A percentile compares a stretch with the other conserved stretches of the same genome.
phyloP scores from a whole-genome alignment of 2,888 invertebrate genomes.

The Pachymerium ferrugineum region DNA sequence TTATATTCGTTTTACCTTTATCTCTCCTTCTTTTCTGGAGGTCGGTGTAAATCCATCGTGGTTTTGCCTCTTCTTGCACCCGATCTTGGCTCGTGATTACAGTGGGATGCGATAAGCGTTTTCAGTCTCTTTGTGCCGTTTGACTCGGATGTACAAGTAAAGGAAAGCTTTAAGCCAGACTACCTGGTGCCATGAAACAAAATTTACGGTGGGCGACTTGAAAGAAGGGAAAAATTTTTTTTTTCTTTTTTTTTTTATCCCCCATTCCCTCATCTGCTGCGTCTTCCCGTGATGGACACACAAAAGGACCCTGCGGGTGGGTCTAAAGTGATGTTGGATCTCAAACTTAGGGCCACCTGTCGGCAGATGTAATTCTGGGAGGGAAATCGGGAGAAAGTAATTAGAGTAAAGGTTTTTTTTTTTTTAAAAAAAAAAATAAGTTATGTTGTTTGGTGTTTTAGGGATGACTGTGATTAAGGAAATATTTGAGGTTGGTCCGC shows the following conservation, averaged over 20 bases:
- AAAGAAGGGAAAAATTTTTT: background rate
- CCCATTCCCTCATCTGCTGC: constrained; percentile 27
- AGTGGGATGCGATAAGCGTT: constrained; percentile 5
- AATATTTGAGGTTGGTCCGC: too few species aligned
- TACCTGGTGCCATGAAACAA: constrained; percentile 20
- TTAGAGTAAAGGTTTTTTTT: too few species aligned
- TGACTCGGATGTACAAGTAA: background rate
- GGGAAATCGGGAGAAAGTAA: too few species aligned
- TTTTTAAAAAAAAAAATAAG: too few species aligned
- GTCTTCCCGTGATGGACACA: constrained; percentile 14
- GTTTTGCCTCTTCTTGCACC: background rate
- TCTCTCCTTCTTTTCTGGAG: background rate
- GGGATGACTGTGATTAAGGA: too few species aligned
- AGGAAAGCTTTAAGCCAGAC: constrained; percentile 3
- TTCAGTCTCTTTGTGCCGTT: constrained; percentile 11
- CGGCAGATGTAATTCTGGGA: constrained; percentile 10
- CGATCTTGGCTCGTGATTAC: background rate
- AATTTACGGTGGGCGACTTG: background rate
- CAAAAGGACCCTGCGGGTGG: constrained; percentile 19
- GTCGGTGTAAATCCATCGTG: background rate
- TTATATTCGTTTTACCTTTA: background rate
- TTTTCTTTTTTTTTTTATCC: constrained; percentile 18
- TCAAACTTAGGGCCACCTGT: background rate
- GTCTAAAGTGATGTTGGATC: constrained; percentile 16
- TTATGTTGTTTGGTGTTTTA: too few species aligned